A percentile compares a stretch with the other conserved stretches of the same genome.
These are phyloP conservation scores for Siniperca knerii DNA, from an alignment of 2,113 vertebrate genomes.

Conservation along the genomic window DNA sequence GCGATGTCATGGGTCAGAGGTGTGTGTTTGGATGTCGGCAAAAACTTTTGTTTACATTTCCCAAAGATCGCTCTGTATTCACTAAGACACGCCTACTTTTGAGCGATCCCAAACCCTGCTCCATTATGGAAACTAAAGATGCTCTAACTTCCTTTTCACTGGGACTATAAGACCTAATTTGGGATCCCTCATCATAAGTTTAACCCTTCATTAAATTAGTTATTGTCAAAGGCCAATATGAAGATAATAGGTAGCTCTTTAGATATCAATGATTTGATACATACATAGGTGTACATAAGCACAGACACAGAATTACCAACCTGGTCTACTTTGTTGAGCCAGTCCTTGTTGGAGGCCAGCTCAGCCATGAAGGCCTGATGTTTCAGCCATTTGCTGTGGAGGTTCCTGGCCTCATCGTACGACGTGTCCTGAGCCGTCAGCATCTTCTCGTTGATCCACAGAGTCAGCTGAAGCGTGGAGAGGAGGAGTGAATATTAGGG, in stretches of 20 bases:
- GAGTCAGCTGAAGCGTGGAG: conserved; percentile 84
- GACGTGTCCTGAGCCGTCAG: conserved; percentile 93
- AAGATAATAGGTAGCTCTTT: background rate
- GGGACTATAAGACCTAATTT: background rate
- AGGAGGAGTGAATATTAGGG: background rate
- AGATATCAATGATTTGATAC: background rate
- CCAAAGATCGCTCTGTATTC: no score
- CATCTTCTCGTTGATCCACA: conserved; percentile 99
- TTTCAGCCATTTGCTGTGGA: conserved; percentile 96
- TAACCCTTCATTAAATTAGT: background rate
- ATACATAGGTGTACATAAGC: background rate
- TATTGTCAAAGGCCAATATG: background rate
- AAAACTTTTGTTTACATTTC: no score
- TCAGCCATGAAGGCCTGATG: conserved; percentile 96
- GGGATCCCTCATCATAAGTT: background rate
- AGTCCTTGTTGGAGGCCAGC: conserved; percentile 91
- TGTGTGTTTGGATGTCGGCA: background rate
- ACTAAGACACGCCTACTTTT: no score
- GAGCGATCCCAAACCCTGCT: no score
- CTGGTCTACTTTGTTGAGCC: conserved; percentile 90
- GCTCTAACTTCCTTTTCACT: background rate
- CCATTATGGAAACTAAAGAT: no score
- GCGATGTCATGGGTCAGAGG: background rate
- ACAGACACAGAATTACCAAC: conserved; percentile 65
- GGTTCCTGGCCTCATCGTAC: conserved; percentile 90